phyloP scores from a whole-genome alignment of 1,140 invertebrate species.

The Diorhabda sublineata region DNA sequence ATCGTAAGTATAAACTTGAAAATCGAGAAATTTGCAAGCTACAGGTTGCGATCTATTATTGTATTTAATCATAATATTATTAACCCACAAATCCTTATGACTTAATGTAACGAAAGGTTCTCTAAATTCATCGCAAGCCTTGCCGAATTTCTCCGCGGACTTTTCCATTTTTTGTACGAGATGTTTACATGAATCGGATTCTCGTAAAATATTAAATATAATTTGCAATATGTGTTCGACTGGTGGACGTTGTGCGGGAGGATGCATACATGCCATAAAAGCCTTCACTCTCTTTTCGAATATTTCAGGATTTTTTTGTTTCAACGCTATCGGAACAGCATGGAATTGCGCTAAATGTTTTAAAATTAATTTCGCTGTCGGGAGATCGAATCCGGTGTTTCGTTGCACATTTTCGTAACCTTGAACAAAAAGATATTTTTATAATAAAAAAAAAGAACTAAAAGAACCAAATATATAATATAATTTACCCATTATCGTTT shows the following conservation, averaged over 20 bases:
- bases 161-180: conserved; percentile 23
- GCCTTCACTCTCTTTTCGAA: conserved; percentile 49
- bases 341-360: too few relatives aligned
- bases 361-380: too few relatives aligned
- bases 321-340: too few relatives aligned
- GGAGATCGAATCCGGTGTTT: too few relatives aligned
- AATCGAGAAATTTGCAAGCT: conserved; percentile 56
- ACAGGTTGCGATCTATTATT: conserved; percentile 44
- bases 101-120: conserved; percentile 52
- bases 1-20: conserved; percentile 55
- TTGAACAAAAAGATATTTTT: too few relatives aligned
- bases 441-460: too few relatives aligned
- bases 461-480: too few relatives aligned
- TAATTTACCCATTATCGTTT: too few relatives aligned
- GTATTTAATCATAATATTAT: conserved; percentile 53
- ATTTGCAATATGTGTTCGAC: conserved; percentile 25
- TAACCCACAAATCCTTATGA: conserved; percentile 61
- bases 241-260: conserved; percentile 28
- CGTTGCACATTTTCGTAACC: too few relatives aligned
- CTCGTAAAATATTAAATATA: conserved; percentile 33
- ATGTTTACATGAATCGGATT: conserved; percentile 27
- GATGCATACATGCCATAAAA: conserved; percentile 31
- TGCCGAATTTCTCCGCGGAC: conserved; percentile 23
- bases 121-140: conserved; percentile 20
- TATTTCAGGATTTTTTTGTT: conserved; percentile 33